Evolutionary conservation across 2,113 vertebrate genomes (phyloP).

Genomic region (Campylomormyrus numenius): DNA sequence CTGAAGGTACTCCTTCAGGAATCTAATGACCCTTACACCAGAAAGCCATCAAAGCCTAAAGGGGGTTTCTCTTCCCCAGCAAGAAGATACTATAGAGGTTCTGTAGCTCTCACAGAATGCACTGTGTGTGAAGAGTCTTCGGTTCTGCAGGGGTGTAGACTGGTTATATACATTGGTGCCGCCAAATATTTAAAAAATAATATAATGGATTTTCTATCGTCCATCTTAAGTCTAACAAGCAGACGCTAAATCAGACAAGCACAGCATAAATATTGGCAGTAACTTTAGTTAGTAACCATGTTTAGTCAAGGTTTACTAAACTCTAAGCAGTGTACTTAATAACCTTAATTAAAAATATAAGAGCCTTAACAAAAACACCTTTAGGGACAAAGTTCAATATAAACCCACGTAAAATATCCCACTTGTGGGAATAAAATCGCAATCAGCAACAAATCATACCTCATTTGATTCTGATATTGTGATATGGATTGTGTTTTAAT

Average conservation of each 20-base stretch:
- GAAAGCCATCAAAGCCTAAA: not conserved
- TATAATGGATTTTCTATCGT: not conserved
- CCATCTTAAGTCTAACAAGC: not conserved
- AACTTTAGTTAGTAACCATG: not conserved
- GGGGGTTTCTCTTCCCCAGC: not conserved
- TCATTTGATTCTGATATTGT: not conserved
- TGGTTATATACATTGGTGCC: not conserved
- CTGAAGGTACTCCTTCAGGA: not conserved
- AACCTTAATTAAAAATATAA: not conserved
- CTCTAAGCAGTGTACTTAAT: not conserved
- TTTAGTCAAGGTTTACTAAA: not conserved
- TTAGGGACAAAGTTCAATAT: not conserved
- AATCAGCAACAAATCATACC: not conserved
- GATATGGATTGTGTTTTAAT: not conserved
- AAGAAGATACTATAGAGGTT: not conserved
- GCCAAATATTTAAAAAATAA: not conserved
- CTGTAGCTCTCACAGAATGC: not conserved
- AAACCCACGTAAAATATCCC: not conserved
- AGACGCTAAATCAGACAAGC: not conserved
- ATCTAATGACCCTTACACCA: not conserved
- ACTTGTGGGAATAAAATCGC: not conserved
- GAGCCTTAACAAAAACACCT: not conserved
- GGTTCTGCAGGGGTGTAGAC: not conserved
- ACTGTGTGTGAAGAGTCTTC: not conserved
- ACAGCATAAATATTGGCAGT: not conserved